Evolutionary conservation across 1,140 invertebrate species (phyloP), one percentile per base, ranked within the genome.

Genomic region (Marisa cornuarietis): DNA sequence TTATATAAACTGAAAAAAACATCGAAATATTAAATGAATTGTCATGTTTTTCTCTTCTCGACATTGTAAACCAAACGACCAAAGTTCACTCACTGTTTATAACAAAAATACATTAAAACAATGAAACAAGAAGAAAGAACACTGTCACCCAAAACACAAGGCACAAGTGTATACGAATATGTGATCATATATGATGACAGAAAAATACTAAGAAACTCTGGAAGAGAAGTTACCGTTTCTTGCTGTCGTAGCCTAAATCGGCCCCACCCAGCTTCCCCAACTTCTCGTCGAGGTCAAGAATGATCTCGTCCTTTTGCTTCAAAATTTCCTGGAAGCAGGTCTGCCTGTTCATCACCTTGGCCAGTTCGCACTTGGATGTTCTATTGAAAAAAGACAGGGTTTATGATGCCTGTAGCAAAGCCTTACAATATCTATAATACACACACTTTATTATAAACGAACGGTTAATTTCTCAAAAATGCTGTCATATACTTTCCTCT

Each of bases 361-460:
- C 91, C 75, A 92, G 84, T 73, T 91, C 88, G 82, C 88, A 90
- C 85, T 92, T 92, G 49, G 89, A 88, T 16, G 85, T 87, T 77
- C 91, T 92, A 83, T 63, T 84, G 85, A 82, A 61, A 71, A 24
- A 31, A 75, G 54, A 65, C 26, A 42, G 6, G 31, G 10, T 18
- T 51, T 52, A 31, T 6, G 7, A 63, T 22, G 20, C 10, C 16
- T 18, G 6, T 42, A 11, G 54, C 8, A 58, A 58, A 58, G 11
- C 54, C 54, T 58, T 58, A 8, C 11, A 58, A 14, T 58, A 14
- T 58, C 54, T 9, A 58, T 58, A 58, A 58, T 18, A 58, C 1
- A 8, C 8, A 0, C 54, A 18, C 54, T 18, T 58, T 58, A 58
- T 18, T 58, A 58, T 11, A 42, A 42, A 42, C 6, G 0, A 6